Conservation (phyloP, 2,888 invertebrate genomes). For the Esperia sulphurella region DNA sequence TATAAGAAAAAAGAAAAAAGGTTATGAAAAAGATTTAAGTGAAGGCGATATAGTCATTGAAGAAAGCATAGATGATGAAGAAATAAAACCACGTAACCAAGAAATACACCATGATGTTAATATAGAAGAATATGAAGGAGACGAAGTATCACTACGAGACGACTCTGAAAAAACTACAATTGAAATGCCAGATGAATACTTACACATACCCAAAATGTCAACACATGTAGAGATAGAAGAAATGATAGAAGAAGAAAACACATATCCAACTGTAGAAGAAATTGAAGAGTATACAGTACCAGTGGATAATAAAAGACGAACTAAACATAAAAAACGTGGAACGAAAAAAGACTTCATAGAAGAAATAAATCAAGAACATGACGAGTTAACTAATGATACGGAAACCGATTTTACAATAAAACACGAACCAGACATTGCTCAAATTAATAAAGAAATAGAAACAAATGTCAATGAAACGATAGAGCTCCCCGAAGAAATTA, state of each 20-base stretch:
- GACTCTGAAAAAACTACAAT: slow-evolving; percentile 49
- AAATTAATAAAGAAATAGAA: slow-evolving; percentile 22
- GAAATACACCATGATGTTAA: slow-evolving; percentile 43
- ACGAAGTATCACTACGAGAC: slow-evolving; percentile 31
- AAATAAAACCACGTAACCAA: slow-evolving; percentile 17
- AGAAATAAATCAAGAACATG: slow-evolving; percentile 21
- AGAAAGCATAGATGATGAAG: slow-evolving; percentile 66
- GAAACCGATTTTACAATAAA: slow-evolving; percentile 15
- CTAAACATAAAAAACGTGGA: slow-evolving; percentile 17
- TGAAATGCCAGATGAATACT: slow-evolving; percentile 51
- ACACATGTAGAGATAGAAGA: slow-evolving; percentile 53
- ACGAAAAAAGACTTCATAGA: slow-evolving; percentile 27
- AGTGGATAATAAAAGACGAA: slow-evolving; percentile 13
- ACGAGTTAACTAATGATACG: not conserved
- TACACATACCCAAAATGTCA: slow-evolving; percentile 46
- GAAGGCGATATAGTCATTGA: slow-evolving; percentile 75
- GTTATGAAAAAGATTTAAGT: slow-evolving; percentile 20
- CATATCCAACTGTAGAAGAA: slow-evolving; percentile 22
- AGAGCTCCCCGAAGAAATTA: slow-evolving; percentile 31
- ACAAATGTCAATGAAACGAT: not conserved
- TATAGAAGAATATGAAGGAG: slow-evolving; percentile 61
- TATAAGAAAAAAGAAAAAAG: slow-evolving; percentile 61
- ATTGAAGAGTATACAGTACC: slow-evolving; percentile 15
- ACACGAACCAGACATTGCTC: slow-evolving; percentile 19
- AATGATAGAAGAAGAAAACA: slow-evolving; percentile 33